Conservation (phyloP, 92 coral and sea anemone species). For the Actinostola sp. region DNA sequence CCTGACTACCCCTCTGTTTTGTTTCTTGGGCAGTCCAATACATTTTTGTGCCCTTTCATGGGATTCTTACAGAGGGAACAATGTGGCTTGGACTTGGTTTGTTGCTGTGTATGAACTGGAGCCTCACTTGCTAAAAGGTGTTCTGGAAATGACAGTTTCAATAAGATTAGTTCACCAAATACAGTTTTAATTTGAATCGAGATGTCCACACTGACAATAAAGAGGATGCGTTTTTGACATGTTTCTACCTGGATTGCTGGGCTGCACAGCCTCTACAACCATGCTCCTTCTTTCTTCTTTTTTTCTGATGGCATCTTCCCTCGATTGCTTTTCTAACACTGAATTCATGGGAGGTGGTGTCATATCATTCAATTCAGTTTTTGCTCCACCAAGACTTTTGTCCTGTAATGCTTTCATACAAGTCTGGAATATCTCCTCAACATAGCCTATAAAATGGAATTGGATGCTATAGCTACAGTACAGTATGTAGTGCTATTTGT, state of each 20-base stretch:
- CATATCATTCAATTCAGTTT: too few species aligned
- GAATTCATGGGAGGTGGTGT: too few species aligned
- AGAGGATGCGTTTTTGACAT: too few species aligned
- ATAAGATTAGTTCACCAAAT: neutral
- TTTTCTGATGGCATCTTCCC: neutral
- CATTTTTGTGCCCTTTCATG: constrained; percentile 7
- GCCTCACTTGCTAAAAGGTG: neutral
- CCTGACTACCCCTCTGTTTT: too few species aligned
- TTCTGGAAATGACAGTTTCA: too few species aligned
- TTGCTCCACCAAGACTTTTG: too few species aligned
- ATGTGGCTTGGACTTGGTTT: constrained; percentile 1
- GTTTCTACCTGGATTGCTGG: neutral
- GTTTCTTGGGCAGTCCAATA: neutral
- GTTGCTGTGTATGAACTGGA: neutral
- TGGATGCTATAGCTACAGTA: too few species aligned
- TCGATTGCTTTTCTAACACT: neutral
- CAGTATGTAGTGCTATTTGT: too few species aligned
- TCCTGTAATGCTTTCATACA: too few species aligned
- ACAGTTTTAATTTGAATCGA: neutral
- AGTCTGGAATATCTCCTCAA: too few species aligned
- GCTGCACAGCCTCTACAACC: neutral
- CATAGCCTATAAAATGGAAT: too few species aligned
- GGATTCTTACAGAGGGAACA: neutral
- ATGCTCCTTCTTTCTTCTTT: constrained; percentile 2
- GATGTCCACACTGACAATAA: neutral